A percentile compares a stretch with the other conserved stretches of the same genome.
Conservation (phyloP, 2,888 invertebrate genomes). For the Caenorhabditis sp. region DNA sequence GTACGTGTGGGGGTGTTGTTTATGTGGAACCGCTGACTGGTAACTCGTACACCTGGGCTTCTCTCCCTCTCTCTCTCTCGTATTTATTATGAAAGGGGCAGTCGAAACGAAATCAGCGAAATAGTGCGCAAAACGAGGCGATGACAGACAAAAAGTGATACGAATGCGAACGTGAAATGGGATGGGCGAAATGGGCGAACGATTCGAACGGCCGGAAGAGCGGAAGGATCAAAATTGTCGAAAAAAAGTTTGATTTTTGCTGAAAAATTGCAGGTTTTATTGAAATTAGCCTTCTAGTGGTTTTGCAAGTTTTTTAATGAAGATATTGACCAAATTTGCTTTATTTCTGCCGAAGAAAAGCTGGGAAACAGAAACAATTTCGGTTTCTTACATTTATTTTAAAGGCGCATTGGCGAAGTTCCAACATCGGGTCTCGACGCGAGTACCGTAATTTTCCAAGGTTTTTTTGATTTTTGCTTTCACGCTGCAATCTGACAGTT, state of each 20-base stretch:
- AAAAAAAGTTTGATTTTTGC: no score
- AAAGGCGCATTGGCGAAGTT: neutral
- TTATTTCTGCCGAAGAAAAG: neutral
- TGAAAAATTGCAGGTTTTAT: no score
- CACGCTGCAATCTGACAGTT: no score
- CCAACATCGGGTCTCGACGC: neutral
- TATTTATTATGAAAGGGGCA: slow-evolving; percentile 21
- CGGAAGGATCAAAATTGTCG: no score
- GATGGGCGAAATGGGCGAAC: neutral
- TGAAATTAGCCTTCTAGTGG: neutral
- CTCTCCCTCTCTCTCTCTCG: slow-evolving; percentile 17
- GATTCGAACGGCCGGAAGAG: no score
- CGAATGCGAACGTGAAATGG: neutral
- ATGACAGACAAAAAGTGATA: neutral
- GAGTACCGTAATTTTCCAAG: neutral
- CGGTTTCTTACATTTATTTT: neutral
- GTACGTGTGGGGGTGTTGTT: no score
- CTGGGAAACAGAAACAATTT: neutral
- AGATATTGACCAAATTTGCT: no score
- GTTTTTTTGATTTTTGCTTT: neutral
- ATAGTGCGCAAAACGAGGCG: neutral
- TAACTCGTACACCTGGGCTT: slow-evolving; percentile 35
- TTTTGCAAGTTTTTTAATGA: neutral
- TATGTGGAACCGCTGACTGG: slow-evolving; percentile 28
- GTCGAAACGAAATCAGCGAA: slow-evolving; percentile 9